These are phyloP conservation scores for Silurus aristotelis DNA, from an alignment of 2,797 vertebrate species.

Conservation along the genomic window DNA sequence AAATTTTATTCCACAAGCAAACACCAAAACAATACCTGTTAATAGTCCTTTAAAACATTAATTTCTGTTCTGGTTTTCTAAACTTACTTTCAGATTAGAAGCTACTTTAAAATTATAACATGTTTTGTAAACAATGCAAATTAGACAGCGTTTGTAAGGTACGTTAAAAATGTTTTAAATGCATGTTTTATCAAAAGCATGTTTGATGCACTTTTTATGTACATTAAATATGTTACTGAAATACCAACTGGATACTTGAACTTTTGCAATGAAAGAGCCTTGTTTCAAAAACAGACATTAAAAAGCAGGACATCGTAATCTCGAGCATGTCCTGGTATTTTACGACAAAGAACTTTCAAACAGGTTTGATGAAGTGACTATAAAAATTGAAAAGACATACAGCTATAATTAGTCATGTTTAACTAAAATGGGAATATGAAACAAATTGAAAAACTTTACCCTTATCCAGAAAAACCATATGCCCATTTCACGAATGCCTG, in stretches of 20 bases:
- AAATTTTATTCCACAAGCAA: background rate
- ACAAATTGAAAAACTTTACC: slow-evolving; percentile 69
- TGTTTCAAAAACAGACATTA: too few species aligned
- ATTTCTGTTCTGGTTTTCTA: background rate
- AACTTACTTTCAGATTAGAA: background rate
- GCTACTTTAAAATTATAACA: background rate
- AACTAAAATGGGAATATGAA: background rate
- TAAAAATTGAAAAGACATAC: background rate
- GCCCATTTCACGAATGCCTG: slow-evolving; percentile 96
- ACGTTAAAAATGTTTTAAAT: background rate
- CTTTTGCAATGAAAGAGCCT: too few species aligned
- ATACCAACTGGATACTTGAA: too few species aligned
- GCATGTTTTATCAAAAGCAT: background rate
- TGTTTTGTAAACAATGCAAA: background rate
- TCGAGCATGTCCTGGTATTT: too few species aligned
- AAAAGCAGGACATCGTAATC: background rate
- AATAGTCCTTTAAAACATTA: background rate
- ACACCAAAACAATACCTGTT: background rate
- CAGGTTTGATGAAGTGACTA: background rate
- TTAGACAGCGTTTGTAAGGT: background rate
- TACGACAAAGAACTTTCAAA: background rate
- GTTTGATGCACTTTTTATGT: background rate
- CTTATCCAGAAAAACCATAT: slow-evolving; percentile 99
- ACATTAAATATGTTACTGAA: too few species aligned
- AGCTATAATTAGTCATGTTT: background rate